phyloP scores from a whole-genome alignment of 2,797 vertebrate genomes.

The Epinephelus awoara region DNA sequence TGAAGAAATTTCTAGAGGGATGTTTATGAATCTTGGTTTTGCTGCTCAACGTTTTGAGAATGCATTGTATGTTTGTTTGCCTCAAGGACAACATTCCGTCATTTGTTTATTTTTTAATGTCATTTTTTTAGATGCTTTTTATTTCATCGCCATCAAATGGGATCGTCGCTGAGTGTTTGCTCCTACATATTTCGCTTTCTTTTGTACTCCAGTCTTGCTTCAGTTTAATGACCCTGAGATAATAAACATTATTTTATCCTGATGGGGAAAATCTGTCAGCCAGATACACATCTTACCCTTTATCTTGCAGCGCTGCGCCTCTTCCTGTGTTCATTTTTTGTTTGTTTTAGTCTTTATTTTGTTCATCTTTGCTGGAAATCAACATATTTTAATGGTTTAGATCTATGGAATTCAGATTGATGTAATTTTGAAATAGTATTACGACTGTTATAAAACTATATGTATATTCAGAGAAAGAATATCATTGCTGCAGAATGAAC shows the following conservation, averaged over 20 bases:
- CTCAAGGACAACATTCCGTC: not conserved
- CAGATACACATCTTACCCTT: conserved; percentile 27
- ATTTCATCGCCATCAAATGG: conserved; percentile 7
- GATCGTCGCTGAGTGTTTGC: not conserved
- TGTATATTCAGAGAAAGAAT: conserved; percentile 76
- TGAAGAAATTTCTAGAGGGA: conserved; percentile 4
- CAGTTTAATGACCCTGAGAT: conserved; percentile 6
- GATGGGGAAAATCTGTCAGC: conserved; percentile 4
- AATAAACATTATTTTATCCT: conserved; percentile 3
- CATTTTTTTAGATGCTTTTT: not conserved
- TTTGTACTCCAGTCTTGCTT: conserved; percentile 7
- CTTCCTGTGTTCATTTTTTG: conserved; percentile 14
- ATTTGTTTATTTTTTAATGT: conserved; percentile 3
- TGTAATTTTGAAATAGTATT: conserved; percentile 72
- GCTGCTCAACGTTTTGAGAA: conserved; percentile 23
- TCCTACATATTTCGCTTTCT: not conserved
- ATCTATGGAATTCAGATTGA: conserved; percentile 54
- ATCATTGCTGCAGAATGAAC: conserved; percentile 76
- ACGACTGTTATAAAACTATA: conserved; percentile 80
- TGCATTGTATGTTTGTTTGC: not conserved
- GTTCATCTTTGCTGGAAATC: conserved; percentile 20
- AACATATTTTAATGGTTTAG: conserved; percentile 55
- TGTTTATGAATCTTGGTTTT: conserved; percentile 31
- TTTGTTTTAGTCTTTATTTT: not conserved
- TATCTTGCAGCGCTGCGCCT: conserved; percentile 2